Evolutionary conservation across 1,140 invertebrate species (phyloP), one percentile per base, ranked within the genome.

Genomic region (Globodera ellingtonae): DNA sequence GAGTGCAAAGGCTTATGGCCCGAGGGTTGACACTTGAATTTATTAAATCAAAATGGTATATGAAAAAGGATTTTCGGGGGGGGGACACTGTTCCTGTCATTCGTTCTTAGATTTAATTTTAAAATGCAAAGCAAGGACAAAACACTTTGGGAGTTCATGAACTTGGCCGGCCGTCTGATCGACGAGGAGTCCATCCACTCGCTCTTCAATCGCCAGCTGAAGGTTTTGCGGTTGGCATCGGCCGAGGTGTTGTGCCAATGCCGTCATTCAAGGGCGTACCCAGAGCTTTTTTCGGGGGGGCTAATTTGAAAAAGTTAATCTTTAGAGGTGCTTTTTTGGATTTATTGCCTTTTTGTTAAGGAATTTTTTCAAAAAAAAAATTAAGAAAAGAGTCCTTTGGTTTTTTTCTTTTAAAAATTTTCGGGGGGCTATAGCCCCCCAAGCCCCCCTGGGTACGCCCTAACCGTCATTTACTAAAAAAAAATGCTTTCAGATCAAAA

Each of bases 131-230:
- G 75, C n/a, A 77, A 46, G 7, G 50, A 77, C 24, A 15, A 65
- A 21, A 67, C 48, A 3, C 69, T 77, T 24, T 77, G 75, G 75
- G 21, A 77, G 50, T 77, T 65, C 24, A 77, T 77, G 59, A 77
- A 77, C 69, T 77, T 77, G 69, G 50, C 50, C 69, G 24, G 21
- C 52, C 48, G 52, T 10, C 75, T 24, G 44, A 35, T 69, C 50
- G 75, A 77, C 50, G 75, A 77, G 50, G 65, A 67, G n/a, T 35
- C 75, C 69, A 48, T 77, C 9, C 75, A 77, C 67, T 15, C 62
- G 21, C 69, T 77, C 18, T 46, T 77, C 56, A 59, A 77, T 50
- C 75, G 75, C 6, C n/a, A 21, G 24, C 24, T 77, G 62, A 69
- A 67, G 67, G 69, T 77, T 18, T 10, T 77, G 47, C 75, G 75